Evolutionary conservation across 2,888 invertebrate genomes (phyloP).

Genomic region (Trichogramma evanescens): DNA sequence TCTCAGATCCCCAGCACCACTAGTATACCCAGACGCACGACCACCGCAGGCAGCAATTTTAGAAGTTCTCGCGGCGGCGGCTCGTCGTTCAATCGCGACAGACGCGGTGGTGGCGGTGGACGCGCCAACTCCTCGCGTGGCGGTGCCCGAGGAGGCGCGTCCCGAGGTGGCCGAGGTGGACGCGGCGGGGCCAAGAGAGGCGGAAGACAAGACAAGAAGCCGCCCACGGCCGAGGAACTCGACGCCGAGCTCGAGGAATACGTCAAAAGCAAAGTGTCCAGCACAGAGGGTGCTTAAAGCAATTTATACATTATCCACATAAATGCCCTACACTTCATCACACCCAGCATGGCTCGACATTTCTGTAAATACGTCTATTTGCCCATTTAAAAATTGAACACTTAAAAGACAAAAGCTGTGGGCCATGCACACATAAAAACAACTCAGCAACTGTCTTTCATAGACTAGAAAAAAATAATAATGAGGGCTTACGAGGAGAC

Average conservation of each 20-base stretch:
- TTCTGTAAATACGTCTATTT: too few species aligned
- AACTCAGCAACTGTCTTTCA: too few species aligned
- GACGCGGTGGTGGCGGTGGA: not conserved
- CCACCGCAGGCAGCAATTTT: conserved; percentile 24
- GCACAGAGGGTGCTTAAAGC: conserved; percentile 12
- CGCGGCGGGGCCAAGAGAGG: not conserved
- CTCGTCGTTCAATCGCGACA: not conserved
- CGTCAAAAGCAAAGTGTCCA: conserved; percentile 54
- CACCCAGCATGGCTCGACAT: too few species aligned
- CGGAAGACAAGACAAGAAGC: conserved; percentile 49
- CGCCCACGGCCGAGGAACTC: conserved; percentile 82
- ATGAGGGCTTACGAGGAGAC: too few species aligned
- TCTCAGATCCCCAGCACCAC: conserved; percentile 64
- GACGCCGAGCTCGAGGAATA: conserved; percentile 95
- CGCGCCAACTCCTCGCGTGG: not conserved
- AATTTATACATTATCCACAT: too few species aligned
- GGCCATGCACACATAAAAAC: too few species aligned
- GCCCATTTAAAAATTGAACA: too few species aligned
- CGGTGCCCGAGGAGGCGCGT: conserved; percentile 30
- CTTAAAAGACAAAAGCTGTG: too few species aligned
- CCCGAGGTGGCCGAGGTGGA: conserved; percentile 38
- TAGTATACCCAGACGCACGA: conserved; percentile 29
- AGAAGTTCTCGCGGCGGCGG: not conserved
- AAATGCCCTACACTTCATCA: too few species aligned
- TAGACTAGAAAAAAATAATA: too few species aligned